phyloP scores from a whole-genome alignment of 2,113 vertebrate genomes.

The Diglossa brunneiventris region DNA sequence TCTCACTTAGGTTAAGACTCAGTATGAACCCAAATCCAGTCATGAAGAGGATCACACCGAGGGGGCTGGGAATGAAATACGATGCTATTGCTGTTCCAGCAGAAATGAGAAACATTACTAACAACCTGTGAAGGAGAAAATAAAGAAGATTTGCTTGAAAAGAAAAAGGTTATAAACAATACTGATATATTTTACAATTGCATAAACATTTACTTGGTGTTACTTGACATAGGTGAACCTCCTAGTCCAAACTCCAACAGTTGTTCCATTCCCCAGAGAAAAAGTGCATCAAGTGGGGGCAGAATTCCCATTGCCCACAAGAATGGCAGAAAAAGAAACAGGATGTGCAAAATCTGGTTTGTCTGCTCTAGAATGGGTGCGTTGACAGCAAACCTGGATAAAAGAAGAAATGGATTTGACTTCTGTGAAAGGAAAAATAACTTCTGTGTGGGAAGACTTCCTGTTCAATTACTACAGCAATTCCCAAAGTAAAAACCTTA shows the following conservation, averaged over 20 bases:
- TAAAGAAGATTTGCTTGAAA: conserved; percentile 61
- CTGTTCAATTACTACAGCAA: background rate
- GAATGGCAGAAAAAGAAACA: conserved; percentile 90
- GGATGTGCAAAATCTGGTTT: conserved; percentile 89
- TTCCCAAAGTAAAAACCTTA: background rate
- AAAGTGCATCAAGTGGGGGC: conserved; percentile 90
- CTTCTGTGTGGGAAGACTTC: background rate
- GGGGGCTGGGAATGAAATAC: conserved; percentile 90
- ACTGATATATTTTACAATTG: background rate
- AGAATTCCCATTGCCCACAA: conserved; percentile 92
- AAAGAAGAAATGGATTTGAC: conserved; percentile 55
- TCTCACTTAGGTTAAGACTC: conserved; percentile 89
- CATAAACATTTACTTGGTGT: conserved; percentile 79
- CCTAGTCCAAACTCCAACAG: conserved; percentile 90
- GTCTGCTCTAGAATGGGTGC: conserved; percentile 82
- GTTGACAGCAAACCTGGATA: conserved; percentile 80
- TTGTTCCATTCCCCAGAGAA: conserved; percentile 95
- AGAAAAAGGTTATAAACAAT: conserved; percentile 41
- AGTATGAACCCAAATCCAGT: conserved; percentile 89
- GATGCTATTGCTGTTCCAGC: conserved; percentile 80
- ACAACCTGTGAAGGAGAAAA: conserved; percentile 79
- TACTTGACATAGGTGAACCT: conserved; percentile 93
- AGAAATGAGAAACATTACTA: conserved; percentile 89
- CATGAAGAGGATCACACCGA: conserved; percentile 90
- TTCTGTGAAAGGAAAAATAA: background rate